phyloP scores from a whole-genome alignment of 2,113 vertebrate genomes.

The Pavo muticus region DNA sequence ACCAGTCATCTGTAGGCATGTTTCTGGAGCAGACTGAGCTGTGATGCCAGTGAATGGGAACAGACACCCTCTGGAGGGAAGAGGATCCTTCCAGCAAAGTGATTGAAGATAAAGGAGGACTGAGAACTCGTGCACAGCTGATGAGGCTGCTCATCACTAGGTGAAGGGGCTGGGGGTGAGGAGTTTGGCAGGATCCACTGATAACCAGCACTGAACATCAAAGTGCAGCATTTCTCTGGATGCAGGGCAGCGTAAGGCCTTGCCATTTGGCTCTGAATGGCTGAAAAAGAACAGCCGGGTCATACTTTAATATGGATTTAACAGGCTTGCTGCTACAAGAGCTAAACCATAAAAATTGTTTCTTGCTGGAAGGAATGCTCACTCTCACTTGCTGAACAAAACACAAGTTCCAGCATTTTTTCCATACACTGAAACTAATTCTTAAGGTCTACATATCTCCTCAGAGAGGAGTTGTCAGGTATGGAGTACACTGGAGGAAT shows the following conservation, averaged over 20 bases:
- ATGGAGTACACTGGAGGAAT: background rate
- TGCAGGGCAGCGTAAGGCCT: background rate
- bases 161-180: background rate
- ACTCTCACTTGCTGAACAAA: background rate
- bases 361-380: background rate
- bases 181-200: background rate
- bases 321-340: background rate
- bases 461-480: background rate
- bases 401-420: background rate
- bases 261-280: background rate
- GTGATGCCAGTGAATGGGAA: background rate
- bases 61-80: background rate
- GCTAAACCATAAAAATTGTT: background rate
- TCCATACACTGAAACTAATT: background rate
- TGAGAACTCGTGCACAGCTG: background rate
- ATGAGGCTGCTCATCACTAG: background rate
- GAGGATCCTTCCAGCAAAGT: background rate
- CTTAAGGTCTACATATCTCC: background rate
- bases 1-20: background rate
- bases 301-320: background rate
- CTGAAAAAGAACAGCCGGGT: background rate
- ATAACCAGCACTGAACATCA: background rate
- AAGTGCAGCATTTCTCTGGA: background rate
- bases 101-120: background rate
- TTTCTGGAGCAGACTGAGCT: background rate